Conservation (phyloP, 2,888 invertebrate species). For the Drosophila aldrichi region DNA sequence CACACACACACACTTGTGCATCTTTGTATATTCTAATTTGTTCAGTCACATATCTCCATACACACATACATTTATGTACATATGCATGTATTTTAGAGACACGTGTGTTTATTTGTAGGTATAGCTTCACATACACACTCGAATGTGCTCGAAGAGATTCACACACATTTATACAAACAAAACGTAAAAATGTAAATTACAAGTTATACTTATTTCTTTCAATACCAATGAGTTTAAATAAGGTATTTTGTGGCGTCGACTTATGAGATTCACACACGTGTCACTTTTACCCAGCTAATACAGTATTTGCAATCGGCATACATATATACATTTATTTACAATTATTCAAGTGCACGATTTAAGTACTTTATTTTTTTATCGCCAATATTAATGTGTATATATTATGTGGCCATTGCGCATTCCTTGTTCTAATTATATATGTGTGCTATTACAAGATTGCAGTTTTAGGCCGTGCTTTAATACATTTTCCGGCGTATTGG, state of each 20-base stretch:
- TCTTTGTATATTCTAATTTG: conserved; percentile 8
- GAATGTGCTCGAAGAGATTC: background rate
- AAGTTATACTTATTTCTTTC: conserved; percentile 28
- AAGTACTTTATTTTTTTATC: conserved; percentile 62
- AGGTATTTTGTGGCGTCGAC: conserved; percentile 42
- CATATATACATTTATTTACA: conserved; percentile 36
- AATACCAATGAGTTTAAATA: conserved; percentile 39
- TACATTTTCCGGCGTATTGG: conserved; percentile 53
- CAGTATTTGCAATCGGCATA: conserved; percentile 51
- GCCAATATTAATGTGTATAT: conserved; percentile 34
- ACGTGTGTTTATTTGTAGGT: conserved; percentile 11
- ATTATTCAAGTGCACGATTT: conserved; percentile 52
- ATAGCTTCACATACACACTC: conserved; percentile 13
- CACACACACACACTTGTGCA: background rate
- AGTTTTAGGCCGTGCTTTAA: conserved; percentile 63
- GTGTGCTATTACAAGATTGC: conserved; percentile 62
- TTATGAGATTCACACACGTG: conserved; percentile 79
- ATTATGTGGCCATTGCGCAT: conserved; percentile 66
- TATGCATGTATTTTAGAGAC: conserved; percentile 3
- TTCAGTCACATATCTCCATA: background rate
- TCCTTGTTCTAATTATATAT: conserved; percentile 62
- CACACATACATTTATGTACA: background rate
- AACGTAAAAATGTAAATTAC: conserved; percentile 1
- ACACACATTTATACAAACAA: background rate
- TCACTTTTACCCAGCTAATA: conserved; percentile 64